Percentiles rank a stretch among this genome's conserved stretches.
These are phyloP conservation scores for Epizoanthus illoricatus DNA, from an alignment of 92 coral and sea anemone genomes.

Conservation along the genomic window DNA sequence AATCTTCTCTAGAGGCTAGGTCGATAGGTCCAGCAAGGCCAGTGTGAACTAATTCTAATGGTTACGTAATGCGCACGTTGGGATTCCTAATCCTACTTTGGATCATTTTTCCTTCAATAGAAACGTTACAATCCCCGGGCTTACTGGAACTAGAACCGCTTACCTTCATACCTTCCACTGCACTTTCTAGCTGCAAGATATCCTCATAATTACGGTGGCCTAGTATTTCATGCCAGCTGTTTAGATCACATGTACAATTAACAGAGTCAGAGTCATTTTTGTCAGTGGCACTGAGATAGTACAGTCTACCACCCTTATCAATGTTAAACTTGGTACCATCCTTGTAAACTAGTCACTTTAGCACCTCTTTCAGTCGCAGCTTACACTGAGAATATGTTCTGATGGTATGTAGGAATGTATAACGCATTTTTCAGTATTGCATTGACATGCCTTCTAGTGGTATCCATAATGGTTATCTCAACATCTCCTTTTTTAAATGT, in stretches of 20 bases:
- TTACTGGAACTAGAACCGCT: constrained; percentile 38
- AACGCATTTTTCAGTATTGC: not conserved
- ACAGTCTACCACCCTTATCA: constrained; percentile 45
- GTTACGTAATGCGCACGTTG: constrained; percentile 46
- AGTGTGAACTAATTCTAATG: constrained; percentile 56
- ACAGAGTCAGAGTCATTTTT: constrained; percentile 36
- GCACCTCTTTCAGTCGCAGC: constrained; percentile 56
- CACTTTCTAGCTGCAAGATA: constrained; percentile 38
- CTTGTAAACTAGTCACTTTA: constrained; percentile 38
- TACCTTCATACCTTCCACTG: constrained; percentile 64
- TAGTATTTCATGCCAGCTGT: constrained; percentile 49
- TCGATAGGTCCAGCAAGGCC: constrained; percentile 56
- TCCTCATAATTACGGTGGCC: constrained; percentile 56
- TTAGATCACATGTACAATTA: constrained; percentile 21
- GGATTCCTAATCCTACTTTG: constrained; percentile 62
- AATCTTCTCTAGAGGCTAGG: constrained; percentile 56
- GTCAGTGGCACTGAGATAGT: constrained; percentile 37
- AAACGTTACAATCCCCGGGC: constrained; percentile 51
- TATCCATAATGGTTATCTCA: constrained; percentile 40
- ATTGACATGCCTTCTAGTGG: constrained; percentile 38
- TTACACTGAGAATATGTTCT: constrained; percentile 52
- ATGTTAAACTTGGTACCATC: constrained; percentile 49
- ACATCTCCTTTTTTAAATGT: constrained; percentile 51
- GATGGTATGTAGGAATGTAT: constrained; percentile 35
- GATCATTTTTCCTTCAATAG: constrained; percentile 54